Evolutionary conservation across 1,140 invertebrate species (phyloP), one percentile per base, ranked within the genome.

Genomic region (Ceratina japonica): DNA sequence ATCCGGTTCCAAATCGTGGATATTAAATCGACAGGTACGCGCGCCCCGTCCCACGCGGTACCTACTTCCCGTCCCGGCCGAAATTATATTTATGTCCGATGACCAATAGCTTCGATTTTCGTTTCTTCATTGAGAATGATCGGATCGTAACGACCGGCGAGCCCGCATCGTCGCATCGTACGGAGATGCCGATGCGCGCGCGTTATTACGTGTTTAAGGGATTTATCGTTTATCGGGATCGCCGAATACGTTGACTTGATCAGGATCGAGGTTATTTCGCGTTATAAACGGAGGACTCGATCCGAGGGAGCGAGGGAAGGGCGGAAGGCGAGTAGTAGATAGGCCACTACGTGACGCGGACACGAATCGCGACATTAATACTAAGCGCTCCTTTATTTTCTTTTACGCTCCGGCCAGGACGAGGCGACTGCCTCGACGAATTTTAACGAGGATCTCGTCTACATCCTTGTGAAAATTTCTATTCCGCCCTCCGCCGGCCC

Each of bases 291-390:
- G 75, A 81, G 75, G 20, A 37, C 61, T 59, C 58, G 4, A 59
- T 63, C 49, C 59, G 24, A n/a, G 73, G 18, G 58, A 49, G 22
- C 69, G n/a, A 20, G 59, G 69, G 75, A 69, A 65, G 27, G 24
- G 18, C 7, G 24, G 22, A 3, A 10, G 44, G 27, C 7, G 24
- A 52, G n/a, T n/a, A n/a, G 80, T 44, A 77, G 80, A 76, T 54
- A 64, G 80, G 70, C 31, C 74, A 51, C 70, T 87, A 87, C 86
- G 86, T 87, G 86, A 87, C 84, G 27, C 62, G 86, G 82, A 83
- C 87, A 69, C 86, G 86, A 87, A 87, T 87, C 79, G 81, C 81
- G 81, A 83, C 83, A 86, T 87, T 87, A 86, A 86, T 86, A 82
- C 81, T 78, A 83, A 83, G 78, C 78, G 70, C 75, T 81, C 75